A percentile compares a stretch with the other conserved stretches of the same genome.
phyloP scores from a whole-genome alignment of 2,113 vertebrate genomes.

The Martes martes region DNA sequence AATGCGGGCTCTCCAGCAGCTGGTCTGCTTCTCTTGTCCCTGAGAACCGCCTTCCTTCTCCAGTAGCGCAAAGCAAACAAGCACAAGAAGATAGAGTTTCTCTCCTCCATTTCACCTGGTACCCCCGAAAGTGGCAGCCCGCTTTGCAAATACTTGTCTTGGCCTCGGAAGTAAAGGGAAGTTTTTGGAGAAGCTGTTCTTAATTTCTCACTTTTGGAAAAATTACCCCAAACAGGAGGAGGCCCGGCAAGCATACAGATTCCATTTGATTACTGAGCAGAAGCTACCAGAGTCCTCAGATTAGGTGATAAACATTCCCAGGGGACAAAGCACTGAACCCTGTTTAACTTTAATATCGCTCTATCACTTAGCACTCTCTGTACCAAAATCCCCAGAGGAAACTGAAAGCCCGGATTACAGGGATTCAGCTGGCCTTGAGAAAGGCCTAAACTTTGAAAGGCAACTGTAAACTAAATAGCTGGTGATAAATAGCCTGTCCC shows the following conservation, averaged over 20 bases:
- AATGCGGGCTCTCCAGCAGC: neutral
- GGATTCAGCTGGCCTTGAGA: neutral
- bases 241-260: neutral
- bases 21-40: neutral
- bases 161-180: neutral
- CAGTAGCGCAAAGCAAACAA: neutral
- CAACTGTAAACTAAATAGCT: neutral
- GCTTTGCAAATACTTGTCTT: neutral
- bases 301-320: neutral
- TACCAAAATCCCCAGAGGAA: neutral
- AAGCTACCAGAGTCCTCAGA: slow-evolving; percentile 30
- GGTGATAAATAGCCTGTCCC: neutral
- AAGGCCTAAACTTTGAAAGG: neutral
- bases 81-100: neutral
- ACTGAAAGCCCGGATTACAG: neutral
- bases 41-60: neutral
- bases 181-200: slow-evolving; percentile 25
- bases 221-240: slow-evolving; percentile 17
- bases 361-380: neutral
- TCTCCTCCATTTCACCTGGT: neutral
- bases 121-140: neutral
- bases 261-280: slow-evolving; percentile 45
- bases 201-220: slow-evolving; percentile 43
- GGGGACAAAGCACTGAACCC: neutral
- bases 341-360: neutral